phyloP scores from a whole-genome alignment of 2,797 vertebrate species.

The Acanthurus leucopareius region DNA sequence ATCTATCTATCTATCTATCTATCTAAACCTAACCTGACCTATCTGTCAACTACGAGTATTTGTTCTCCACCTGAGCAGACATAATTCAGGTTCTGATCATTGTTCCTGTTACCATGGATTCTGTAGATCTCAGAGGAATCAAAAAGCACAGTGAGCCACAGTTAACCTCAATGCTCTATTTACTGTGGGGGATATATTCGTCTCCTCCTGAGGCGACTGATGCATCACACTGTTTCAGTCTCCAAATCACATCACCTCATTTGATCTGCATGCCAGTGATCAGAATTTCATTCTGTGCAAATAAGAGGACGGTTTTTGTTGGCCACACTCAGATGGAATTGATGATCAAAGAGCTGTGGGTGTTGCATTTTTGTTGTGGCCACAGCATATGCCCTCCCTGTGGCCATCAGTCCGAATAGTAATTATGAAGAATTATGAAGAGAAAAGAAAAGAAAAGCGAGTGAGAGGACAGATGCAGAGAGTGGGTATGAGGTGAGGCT shows the following conservation, averaged over 20 bases:
- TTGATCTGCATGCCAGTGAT: conserved; percentile 50
- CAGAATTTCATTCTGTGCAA: conserved; percentile 52
- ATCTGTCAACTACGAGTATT: conserved; percentile 9
- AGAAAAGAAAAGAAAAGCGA: conserved; percentile 31
- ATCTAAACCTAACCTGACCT: too few relatives aligned
- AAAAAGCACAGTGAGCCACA: conserved; percentile 45
- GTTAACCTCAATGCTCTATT: conserved; percentile 56
- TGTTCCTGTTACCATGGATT: conserved; percentile 57
- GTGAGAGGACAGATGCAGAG: conserved; percentile 24
- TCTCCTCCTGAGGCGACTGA: conserved; percentile 44
- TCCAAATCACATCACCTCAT: conserved; percentile 42
- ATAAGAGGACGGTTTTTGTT: conserved; percentile 45
- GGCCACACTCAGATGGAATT: conserved; percentile 44
- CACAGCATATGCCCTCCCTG: conserved; percentile 48
- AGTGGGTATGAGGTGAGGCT: conserved; percentile 30
- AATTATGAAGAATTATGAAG: conserved; percentile 44
- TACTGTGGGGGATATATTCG: conserved; percentile 48
- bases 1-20: too few relatives aligned
- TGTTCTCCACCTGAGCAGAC: conserved; percentile 27
- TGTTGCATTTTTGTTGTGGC: conserved; percentile 45
- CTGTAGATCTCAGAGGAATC: conserved; percentile 51
- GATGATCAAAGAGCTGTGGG: conserved; percentile 58
- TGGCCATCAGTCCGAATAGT: conserved; percentile 44
- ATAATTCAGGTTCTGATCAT: conserved; percentile 49
- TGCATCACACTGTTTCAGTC: conserved; percentile 24